These are phyloP conservation scores for Dicyrtoma fusca DNA, from an alignment of 2,888 invertebrate species.

Conservation along the genomic window DNA sequence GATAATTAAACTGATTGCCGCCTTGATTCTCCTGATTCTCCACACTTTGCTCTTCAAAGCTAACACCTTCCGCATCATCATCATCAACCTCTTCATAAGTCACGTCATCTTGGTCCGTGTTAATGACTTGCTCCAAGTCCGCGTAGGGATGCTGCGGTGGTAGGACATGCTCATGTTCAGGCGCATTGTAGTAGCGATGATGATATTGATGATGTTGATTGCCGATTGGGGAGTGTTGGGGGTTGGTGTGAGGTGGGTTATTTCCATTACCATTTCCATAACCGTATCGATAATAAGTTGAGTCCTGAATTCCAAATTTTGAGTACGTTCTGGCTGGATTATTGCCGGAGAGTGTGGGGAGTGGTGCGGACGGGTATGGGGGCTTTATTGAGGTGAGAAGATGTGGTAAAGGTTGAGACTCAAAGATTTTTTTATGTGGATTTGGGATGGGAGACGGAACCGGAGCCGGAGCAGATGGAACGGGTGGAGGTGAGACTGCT, in stretches of 20 bases:
- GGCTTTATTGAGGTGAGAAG: background rate
- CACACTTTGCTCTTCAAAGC: constrained; percentile 13
- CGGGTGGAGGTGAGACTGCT: background rate
- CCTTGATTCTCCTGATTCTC: background rate
- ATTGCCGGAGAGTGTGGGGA: constrained; percentile 1
- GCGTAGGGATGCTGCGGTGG: constrained; percentile 4
- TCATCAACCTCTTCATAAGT: constrained; percentile 18
- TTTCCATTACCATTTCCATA: background rate
- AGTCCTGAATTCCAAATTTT: constrained; percentile 55
- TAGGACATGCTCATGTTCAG: constrained; percentile 15
- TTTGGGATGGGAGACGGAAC: background rate
- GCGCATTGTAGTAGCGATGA: constrained; percentile 26
- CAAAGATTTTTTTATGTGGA: constrained; percentile 8
- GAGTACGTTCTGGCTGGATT: constrained; percentile 53
- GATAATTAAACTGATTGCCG: constrained; percentile 20
- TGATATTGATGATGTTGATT: constrained; percentile 15
- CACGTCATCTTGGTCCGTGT: constrained; percentile 16
- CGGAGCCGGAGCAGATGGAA: background rate
- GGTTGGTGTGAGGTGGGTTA: background rate
- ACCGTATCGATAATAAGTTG: constrained; percentile 32
- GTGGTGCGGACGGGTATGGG: background rate
- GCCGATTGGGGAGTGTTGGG: background rate
- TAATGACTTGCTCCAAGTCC: constrained; percentile 5
- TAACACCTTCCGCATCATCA: constrained; percentile 11
- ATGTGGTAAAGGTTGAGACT: background rate